Conservation (phyloP, 64 coral and sea anemone species). For the Montipora sp. region DNA sequence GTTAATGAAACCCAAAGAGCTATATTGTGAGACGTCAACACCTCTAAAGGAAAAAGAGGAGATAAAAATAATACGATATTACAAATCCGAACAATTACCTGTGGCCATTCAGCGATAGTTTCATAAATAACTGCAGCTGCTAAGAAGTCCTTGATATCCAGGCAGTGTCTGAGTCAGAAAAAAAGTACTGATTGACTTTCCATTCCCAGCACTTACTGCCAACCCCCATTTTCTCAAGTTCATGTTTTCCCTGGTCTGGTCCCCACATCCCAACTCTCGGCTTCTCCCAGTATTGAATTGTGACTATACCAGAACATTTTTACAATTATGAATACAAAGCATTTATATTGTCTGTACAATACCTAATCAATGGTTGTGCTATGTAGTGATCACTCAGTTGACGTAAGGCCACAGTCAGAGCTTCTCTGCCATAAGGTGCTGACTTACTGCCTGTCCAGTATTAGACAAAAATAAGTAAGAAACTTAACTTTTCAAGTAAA, state of each 20-base stretch:
- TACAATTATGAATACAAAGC: too few species aligned
- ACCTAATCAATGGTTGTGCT: constrained; percentile 75
- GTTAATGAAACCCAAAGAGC: too few species aligned
- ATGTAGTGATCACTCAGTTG: constrained; percentile 66
- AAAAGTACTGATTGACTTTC: background rate
- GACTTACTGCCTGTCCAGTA: constrained; percentile 27
- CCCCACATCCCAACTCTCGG: too few species aligned
- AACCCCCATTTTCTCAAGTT: too few species aligned
- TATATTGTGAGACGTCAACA: too few species aligned
- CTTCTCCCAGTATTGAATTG: too few species aligned
- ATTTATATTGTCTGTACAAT: background rate
- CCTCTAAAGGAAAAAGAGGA: too few species aligned
- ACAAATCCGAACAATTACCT: constrained; percentile 39
- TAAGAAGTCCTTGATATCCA: constrained; percentile 80
- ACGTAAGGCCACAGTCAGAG: constrained; percentile 56
- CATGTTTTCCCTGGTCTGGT: too few species aligned
- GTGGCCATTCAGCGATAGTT: constrained; percentile 72
- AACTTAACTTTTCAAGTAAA: too few species aligned
- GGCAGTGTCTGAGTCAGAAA: constrained; percentile 57
- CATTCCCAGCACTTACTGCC: too few species aligned
- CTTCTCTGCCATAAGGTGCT: constrained; percentile 78
- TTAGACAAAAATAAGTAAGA: background rate
- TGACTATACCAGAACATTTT: too few species aligned
- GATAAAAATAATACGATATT: background rate
- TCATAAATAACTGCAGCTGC: constrained; percentile 77